Evolutionary conservation across 2,888 invertebrate species (phyloP).

Genomic region (Drosophila paracracens): DNA sequence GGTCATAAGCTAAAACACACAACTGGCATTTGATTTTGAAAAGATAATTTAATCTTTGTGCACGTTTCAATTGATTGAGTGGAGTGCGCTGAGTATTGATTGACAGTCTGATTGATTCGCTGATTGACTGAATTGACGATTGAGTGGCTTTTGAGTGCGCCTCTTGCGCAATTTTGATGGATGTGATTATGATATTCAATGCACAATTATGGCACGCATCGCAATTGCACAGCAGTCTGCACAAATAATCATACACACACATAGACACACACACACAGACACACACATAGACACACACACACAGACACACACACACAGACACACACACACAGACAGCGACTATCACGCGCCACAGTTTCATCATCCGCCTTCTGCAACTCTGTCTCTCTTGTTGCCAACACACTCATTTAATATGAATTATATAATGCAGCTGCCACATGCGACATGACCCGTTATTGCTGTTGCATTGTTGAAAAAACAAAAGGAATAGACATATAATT

Average conservation of each 20-base stretch:
- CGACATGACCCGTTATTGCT: neutral
- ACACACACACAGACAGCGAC: neutral
- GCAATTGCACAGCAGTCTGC: slow-evolving; percentile 12
- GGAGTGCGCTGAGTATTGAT: slow-evolving; percentile 13
- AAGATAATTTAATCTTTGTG: slow-evolving; percentile 2
- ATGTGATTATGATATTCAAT: slow-evolving; percentile 68
- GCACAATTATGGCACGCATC: slow-evolving; percentile 67
- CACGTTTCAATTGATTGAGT: slow-evolving; percentile 15
- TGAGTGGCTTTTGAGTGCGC: slow-evolving; percentile 35
- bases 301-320: neutral
- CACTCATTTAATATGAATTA: neutral
- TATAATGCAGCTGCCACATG: slow-evolving; percentile 8
- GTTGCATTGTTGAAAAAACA: slow-evolving; percentile 2
- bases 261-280: neutral
- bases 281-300: neutral
- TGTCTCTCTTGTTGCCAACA: neutral
- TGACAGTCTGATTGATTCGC: slow-evolving; percentile 17
- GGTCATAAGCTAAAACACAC: neutral
- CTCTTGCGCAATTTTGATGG: slow-evolving; percentile 61
- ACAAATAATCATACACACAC: neutral
- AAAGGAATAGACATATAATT: neutral
- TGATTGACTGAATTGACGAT: slow-evolving; percentile 18
- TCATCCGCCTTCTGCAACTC: neutral
- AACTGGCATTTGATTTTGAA: neutral
- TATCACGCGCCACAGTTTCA: neutral